Percentiles rank a stretch among this genome's conserved stretches.
Evolutionary conservation across 2,797 vertebrate genomes (phyloP).

Genomic region (Crenuchus spilurus): DNA sequence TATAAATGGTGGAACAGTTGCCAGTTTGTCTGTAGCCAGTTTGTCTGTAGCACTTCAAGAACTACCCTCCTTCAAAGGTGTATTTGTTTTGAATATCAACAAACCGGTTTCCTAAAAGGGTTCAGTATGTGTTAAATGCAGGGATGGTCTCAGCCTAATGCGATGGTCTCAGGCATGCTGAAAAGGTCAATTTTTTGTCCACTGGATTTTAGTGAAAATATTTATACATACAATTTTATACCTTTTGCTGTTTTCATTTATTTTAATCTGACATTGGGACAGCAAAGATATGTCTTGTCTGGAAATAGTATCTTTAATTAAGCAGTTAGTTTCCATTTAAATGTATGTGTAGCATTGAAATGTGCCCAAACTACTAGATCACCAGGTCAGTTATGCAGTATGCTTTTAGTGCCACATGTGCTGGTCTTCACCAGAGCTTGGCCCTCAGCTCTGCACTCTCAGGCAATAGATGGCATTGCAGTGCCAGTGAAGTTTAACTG

Average conservation of each 20-base stretch:
- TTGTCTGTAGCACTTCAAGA: slow-evolving; percentile 22
- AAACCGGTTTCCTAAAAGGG: slow-evolving; percentile 14
- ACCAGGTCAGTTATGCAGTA: slow-evolving; percentile 31
- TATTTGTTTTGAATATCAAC: slow-evolving; percentile 30
- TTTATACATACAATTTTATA: slow-evolving; percentile 9
- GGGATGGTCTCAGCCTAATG: not conserved
- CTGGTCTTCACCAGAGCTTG: slow-evolving; percentile 16
- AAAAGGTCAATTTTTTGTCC: slow-evolving; percentile 10
- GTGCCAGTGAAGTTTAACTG: slow-evolving; percentile 8
- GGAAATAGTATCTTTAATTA: slow-evolving; percentile 13
- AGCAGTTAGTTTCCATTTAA: slow-evolving; percentile 9
- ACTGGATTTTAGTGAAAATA: slow-evolving; percentile 17
- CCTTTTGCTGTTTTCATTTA: slow-evolving; percentile 1
- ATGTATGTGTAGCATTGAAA: slow-evolving; percentile 41
- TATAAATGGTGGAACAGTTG: slow-evolving; percentile 28
- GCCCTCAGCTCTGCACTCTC: slow-evolving; percentile 20
- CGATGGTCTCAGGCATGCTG: slow-evolving; percentile 17
- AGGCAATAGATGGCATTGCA: slow-evolving; percentile 17
- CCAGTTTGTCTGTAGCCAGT: slow-evolving; percentile 33
- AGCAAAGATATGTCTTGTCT: slow-evolving; percentile 7
- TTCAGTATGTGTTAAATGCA: slow-evolving; percentile 17
- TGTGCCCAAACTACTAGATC: slow-evolving; percentile 20
- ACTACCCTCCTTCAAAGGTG: not conserved
- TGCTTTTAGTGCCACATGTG: slow-evolving; percentile 31
- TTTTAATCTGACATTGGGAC: not conserved